A percentile compares a stretch with the other conserved stretches of the same genome.
These are phyloP conservation scores for Eurytoma adleriae DNA, from an alignment of 2,888 invertebrate genomes.

Conservation along the genomic window DNA sequence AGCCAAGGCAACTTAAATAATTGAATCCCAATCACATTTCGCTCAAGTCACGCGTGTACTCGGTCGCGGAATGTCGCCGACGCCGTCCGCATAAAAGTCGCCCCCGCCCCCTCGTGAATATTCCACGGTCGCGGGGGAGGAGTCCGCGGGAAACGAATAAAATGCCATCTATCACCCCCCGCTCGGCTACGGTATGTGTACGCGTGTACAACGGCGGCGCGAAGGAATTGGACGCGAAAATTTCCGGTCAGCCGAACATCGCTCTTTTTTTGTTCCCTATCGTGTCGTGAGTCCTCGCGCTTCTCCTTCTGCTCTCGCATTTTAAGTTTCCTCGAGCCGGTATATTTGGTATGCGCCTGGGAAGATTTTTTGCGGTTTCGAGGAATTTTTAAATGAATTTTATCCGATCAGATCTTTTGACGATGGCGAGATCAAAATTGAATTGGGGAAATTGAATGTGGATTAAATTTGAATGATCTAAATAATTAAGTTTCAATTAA, in stretches of 20 bases:
- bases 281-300: no score
- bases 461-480: no score
- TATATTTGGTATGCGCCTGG: not conserved
- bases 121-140: conserved; percentile 1
- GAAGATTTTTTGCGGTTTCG: no score
- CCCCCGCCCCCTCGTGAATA: not conserved
- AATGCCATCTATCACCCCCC: not conserved
- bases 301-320: not conserved
- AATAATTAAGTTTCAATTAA: no score
- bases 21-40: conserved; percentile 47
- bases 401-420: no score
- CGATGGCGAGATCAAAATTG: no score
- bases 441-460: no score
- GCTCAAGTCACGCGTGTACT: not conserved
- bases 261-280: no score
- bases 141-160: conserved; percentile 6
- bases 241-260: no score
- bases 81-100: not conserved
- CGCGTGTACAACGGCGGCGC: not conserved
- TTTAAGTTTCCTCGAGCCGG: not conserved
- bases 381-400: no score
- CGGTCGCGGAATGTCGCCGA: not conserved
- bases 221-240: not conserved
- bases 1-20: conserved; percentile 35
- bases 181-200: not conserved